These are phyloP conservation scores for Butorides virescens DNA, from an alignment of 2,113 vertebrate genomes.

Conservation along the genomic window DNA sequence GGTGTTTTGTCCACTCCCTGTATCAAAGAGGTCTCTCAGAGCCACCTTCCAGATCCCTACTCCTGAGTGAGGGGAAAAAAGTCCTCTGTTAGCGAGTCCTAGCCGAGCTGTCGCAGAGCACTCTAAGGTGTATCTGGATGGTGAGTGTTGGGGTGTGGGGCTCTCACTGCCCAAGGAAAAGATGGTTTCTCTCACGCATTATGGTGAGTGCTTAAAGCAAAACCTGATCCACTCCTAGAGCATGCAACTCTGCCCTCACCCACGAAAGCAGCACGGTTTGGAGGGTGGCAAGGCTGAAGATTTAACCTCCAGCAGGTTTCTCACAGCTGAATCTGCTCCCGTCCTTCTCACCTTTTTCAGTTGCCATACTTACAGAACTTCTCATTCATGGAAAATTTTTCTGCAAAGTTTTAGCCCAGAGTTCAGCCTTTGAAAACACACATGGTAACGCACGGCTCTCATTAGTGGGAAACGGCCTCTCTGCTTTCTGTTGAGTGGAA, in stretches of 20 bases:
- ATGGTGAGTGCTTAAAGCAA: background rate
- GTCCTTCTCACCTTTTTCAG: background rate
- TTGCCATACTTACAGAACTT: background rate
- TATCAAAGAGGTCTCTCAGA: background rate
- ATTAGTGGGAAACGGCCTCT: background rate
- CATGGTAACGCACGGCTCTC: background rate
- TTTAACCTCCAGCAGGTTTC: background rate
- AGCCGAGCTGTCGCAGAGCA: background rate
- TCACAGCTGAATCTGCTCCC: background rate
- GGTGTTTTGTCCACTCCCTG: background rate
- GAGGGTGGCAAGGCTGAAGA: background rate
- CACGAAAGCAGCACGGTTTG: fast-evolving
- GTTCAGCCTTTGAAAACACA: background rate
- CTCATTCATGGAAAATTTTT: background rate
- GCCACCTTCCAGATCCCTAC: background rate
- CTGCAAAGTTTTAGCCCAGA: background rate
- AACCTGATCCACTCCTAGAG: background rate
- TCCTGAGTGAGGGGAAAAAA: background rate
- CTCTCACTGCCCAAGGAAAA: background rate
- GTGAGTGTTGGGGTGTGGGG: background rate
- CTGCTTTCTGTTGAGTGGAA: background rate
- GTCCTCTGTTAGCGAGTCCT: background rate
- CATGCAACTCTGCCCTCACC: background rate
- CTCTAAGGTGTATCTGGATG: background rate
- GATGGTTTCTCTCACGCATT: background rate